Percentiles rank a stretch among this genome's conserved stretches.
phyloP scores from a whole-genome alignment of 2,113 vertebrate genomes.

The Pedionomus torquatus region DNA sequence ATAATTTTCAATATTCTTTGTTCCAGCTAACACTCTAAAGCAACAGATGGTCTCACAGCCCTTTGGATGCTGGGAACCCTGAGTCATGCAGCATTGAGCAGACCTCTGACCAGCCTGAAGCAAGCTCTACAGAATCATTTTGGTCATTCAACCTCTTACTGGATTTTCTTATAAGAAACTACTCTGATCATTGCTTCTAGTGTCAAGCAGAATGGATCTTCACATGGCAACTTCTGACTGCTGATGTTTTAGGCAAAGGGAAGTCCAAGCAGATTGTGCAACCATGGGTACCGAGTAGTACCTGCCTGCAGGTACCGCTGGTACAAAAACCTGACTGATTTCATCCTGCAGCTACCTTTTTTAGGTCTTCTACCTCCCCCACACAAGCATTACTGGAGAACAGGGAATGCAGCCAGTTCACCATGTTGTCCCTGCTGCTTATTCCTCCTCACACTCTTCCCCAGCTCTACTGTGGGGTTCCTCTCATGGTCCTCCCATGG shows the following conservation, averaged over 20 bases:
- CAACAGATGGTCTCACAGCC: neutral
- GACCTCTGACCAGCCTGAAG: neutral
- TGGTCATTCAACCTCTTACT: neutral
- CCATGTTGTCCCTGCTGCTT: neutral
- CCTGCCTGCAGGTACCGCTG: neutral
- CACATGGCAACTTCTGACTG: neutral
- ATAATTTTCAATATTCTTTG: neutral
- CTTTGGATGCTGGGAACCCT: neutral
- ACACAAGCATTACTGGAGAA: too few species aligned
- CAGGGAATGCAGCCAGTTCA: neutral
- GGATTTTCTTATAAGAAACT: neutral
- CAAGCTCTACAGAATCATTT: neutral
- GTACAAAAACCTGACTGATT: neutral
- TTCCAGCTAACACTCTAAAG: neutral
- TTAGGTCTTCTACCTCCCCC: neutral
- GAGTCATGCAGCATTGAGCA: accelerated
- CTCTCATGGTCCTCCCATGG: neutral
- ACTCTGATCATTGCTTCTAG: neutral
- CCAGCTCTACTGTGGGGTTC: neutral
- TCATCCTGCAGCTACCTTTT: neutral
- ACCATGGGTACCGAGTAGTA: accelerated
- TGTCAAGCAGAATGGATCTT: neutral
- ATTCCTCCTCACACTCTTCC: neutral
- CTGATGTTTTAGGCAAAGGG: neutral
- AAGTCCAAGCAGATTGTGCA: neutral